Conservation (phyloP, 2,888 invertebrate genomes). For the Noctua comes region DNA sequence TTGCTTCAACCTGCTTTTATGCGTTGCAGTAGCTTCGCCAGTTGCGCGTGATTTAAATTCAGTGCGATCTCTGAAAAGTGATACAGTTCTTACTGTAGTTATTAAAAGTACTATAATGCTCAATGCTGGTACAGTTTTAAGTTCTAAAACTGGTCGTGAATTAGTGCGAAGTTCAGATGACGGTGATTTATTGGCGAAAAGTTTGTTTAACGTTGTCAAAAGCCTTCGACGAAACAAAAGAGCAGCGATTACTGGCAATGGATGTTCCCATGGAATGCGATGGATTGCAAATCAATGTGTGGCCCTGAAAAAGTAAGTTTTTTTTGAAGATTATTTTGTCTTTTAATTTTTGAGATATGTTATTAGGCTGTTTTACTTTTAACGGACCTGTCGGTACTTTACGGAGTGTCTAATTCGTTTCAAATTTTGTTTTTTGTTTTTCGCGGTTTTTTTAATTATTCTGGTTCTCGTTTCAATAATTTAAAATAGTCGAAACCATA, state of each 20-base stretch:
- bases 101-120: neutral
- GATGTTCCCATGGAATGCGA: neutral
- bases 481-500: neutral
- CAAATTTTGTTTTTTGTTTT: neutral
- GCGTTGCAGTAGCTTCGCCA: neutral
- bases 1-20: neutral
- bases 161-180: neutral
- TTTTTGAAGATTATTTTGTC: neutral
- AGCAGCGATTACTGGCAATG: neutral
- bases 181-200: neutral
- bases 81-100: neutral
- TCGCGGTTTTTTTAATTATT: neutral
- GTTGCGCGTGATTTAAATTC: neutral
- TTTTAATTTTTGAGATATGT: neutral
- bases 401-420: neutral
- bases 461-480: neutral
- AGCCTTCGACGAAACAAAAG: neutral
- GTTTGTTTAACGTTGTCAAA: slow-evolving; percentile 9
- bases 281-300: slow-evolving; percentile 7
- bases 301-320: slow-evolving; percentile 25
- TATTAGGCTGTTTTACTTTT: neutral
- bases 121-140: neutral
- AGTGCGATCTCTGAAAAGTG: neutral
- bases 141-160: neutral
- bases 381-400: neutral